phyloP scores from a whole-genome alignment of 2,113 vertebrate species.

The Otus sunia region DNA sequence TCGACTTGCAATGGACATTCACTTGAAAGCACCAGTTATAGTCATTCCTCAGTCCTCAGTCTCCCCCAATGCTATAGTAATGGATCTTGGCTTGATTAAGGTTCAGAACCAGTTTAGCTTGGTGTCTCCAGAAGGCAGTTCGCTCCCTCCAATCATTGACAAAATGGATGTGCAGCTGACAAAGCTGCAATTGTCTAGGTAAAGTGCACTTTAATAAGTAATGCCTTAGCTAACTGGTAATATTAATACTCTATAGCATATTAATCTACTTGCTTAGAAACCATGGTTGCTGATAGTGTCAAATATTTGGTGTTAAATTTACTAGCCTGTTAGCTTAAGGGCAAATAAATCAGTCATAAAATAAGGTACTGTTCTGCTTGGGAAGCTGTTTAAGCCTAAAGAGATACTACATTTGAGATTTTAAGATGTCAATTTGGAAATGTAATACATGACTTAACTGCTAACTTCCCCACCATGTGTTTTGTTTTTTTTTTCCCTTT shows the following conservation, averaged over 20 bases:
- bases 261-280: not conserved
- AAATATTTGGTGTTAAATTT: not conserved
- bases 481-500: not conserved
- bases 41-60: constrained; percentile 88
- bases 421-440: not conserved
- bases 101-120: constrained; percentile 87
- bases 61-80: constrained; percentile 82
- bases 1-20: constrained; percentile 84
- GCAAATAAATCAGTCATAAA: not conserved
- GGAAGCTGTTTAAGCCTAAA: not conserved
- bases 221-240: not conserved
- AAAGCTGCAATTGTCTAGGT: constrained; percentile 91
- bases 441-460: not conserved
- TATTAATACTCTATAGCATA: not conserved
- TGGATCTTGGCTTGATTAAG: constrained; percentile 92
- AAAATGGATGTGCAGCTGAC: constrained; percentile 88
- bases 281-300: rapidly evolving
- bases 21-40: constrained; percentile 92
- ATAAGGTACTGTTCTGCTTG: not conserved
- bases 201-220: not conserved
- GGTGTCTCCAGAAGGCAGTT: constrained; percentile 68
- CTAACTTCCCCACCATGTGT: not conserved
- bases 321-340: not conserved
- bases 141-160: constrained; percentile 86
- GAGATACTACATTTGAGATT: not conserved